phyloP scores from a whole-genome alignment of 2,113 vertebrate genomes.

The Naja naja region DNA sequence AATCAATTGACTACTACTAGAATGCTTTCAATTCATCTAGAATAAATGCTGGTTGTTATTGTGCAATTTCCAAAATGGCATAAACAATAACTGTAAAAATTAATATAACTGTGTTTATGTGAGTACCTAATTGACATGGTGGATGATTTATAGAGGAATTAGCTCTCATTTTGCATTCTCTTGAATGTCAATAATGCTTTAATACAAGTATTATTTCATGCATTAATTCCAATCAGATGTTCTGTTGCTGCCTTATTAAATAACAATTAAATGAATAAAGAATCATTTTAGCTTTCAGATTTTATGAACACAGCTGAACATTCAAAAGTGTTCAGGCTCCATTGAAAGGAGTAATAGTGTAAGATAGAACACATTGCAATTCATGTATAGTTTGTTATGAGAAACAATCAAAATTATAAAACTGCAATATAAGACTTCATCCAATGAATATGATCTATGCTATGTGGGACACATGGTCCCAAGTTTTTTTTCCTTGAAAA shows the following conservation, averaged over 20 bases:
- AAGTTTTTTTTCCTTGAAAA: not conserved
- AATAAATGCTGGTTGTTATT: conserved; percentile 40
- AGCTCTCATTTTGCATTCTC: conserved; percentile 31
- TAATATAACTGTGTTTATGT: conserved; percentile 26
- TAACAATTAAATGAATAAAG: conserved; percentile 32
- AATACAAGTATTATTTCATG: conserved; percentile 48
- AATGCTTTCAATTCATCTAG: conserved; percentile 47
- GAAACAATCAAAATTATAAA: not conserved
- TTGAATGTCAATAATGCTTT: conserved; percentile 43
- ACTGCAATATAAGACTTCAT: not conserved
- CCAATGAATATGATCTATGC: not conserved
- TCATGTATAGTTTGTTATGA: not conserved
- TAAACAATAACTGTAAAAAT: conserved; percentile 46
- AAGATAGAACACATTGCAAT: conserved; percentile 5
- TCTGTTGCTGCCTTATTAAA: conserved; percentile 34
- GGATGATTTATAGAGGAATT: conserved; percentile 31
- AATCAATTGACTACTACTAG: conserved; percentile 50
- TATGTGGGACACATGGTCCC: not conserved
- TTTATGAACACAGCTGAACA: not conserved
- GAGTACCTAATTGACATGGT: conserved; percentile 34
- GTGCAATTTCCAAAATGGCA: conserved; percentile 30
- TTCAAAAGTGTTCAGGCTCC: conserved; percentile 16
- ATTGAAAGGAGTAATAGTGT: not conserved
- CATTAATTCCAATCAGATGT: conserved; percentile 56
- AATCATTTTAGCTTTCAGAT: conserved; percentile 39